A percentile compares a stretch with the other conserved stretches of the same genome.
Evolutionary conservation across 2,797 vertebrate genomes (phyloP).

Genomic region (Hemitrygon akajei): DNA sequence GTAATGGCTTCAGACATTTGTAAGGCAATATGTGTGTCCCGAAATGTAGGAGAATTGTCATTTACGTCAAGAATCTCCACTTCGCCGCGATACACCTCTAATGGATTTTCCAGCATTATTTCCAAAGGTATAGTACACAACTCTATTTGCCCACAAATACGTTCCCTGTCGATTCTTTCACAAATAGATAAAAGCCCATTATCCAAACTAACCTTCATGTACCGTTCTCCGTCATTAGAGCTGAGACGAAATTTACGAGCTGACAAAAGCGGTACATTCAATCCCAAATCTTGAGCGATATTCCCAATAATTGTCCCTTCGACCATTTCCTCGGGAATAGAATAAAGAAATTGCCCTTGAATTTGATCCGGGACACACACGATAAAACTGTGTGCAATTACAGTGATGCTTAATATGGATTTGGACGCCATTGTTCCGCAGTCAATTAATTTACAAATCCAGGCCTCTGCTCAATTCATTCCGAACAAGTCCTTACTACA

Average conservation of each 20-base stretch:
- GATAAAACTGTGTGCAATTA: no score
- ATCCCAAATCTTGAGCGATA: no score
- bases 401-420: no score
- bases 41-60: conserved; percentile 57
- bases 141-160: conserved; percentile 45
- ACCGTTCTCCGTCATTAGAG: conserved; percentile 38
- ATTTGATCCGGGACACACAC: conserved; percentile 15
- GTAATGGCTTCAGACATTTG: conserved; percentile 49
- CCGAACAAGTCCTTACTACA: no score
- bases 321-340: no score
- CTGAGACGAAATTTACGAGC: no score
- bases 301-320: no score
- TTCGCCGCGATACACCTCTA: conserved; percentile 52
- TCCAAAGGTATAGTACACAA: conserved; percentile 47
- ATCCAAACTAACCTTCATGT: conserved; percentile 43
- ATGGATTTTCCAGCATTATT: conserved; percentile 48
- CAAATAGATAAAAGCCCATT: conserved; percentile 45
- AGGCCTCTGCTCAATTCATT: no score
- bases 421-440: no score
- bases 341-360: conserved; percentile 26
- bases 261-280: no score
- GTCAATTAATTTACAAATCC: no score
- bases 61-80: conserved; percentile 63
- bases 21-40: conserved; percentile 43
- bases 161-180: conserved; percentile 50